Evolutionary conservation across 2,113 vertebrate species (phyloP).

Genomic region (Montifringilla adamsi): DNA sequence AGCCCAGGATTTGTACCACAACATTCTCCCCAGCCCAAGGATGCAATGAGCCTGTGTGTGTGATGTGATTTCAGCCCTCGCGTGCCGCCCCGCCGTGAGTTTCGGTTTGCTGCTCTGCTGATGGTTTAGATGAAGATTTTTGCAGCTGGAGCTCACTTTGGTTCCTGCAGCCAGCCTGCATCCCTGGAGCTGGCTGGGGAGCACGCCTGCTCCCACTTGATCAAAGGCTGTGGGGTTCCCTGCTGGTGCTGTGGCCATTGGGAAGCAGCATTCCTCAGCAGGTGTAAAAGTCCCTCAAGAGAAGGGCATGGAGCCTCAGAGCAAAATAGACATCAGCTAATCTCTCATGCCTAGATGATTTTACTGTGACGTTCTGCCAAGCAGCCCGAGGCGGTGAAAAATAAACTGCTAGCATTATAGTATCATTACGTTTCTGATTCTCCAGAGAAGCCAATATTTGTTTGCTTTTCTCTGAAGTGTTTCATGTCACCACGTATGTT

Average conservation of each 20-base stretch:
- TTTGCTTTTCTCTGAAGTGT: slow-evolving; percentile 65
- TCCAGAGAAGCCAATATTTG: slow-evolving; percentile 59
- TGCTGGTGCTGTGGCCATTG: neutral
- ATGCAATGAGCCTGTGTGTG: neutral
- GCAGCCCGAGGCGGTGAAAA: slow-evolving; percentile 65
- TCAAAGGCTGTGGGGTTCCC: neutral
- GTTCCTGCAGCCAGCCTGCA: neutral
- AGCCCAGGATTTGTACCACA: neutral
- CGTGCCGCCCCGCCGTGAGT: accelerated
- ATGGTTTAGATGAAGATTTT: neutral
- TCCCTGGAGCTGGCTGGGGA: neutral
- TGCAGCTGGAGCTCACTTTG: neutral
- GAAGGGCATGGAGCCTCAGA: neutral
- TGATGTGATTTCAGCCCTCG: neutral
- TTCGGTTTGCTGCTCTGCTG: neutral
- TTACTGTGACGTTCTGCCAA: slow-evolving; percentile 50
- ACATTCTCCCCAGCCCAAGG: neutral
- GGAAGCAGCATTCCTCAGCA: slow-evolving; percentile 26
- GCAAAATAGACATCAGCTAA: slow-evolving; percentile 46
- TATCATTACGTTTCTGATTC: slow-evolving; percentile 62
- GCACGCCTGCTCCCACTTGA: accelerated
- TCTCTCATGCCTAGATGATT: slow-evolving; percentile 58
- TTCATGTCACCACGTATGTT: slow-evolving; percentile 29
- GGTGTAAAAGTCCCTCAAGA: slow-evolving; percentile 33
- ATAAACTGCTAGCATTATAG: slow-evolving; percentile 52